Percentiles rank a stretch among this genome's conserved stretches.
Conservation (phyloP, 2,113 vertebrate species). For the Proteles cristata region DNA sequence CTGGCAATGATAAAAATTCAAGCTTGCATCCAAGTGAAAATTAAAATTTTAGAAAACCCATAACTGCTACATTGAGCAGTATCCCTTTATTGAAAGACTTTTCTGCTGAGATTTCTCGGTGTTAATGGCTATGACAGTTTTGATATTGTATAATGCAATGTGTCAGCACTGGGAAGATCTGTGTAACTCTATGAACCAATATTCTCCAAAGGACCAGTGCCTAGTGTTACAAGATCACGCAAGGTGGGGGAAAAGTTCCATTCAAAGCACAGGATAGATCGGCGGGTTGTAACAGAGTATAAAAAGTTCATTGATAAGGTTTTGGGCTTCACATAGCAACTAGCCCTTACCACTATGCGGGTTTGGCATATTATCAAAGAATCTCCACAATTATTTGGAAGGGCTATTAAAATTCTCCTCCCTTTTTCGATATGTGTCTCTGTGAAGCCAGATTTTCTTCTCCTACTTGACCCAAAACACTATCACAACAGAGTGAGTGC, state of each 20-base stretch:
- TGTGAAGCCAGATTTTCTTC: neutral
- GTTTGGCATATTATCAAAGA: neutral
- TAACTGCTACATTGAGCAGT: neutral
- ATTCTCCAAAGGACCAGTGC: neutral
- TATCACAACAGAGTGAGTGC: neutral
- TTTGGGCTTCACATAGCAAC: accelerated
- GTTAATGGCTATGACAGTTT: neutral
- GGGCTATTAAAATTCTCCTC: neutral
- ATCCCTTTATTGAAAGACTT: neutral
- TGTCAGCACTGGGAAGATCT: neutral
- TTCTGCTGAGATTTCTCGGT: neutral
- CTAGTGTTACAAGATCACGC: neutral
- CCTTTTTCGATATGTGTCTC: neutral
- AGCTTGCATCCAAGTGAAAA: constrained; percentile 13
- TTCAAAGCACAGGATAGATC: neutral
- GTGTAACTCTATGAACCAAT: neutral
- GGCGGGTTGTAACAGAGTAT: neutral
- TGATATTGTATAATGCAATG: accelerated
- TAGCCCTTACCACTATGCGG: neutral
- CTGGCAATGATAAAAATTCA: neutral
- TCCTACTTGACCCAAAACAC: neutral
- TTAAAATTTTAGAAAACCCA: neutral
- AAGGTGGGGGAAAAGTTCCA: too few relatives aligned
- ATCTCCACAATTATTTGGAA: neutral
- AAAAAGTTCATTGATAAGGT: accelerated